Percentiles rank a stretch among this genome's conserved stretches.
These are phyloP conservation scores for Helogale parvula DNA, from an alignment of 2,113 vertebrate genomes.

Conservation along the genomic window DNA sequence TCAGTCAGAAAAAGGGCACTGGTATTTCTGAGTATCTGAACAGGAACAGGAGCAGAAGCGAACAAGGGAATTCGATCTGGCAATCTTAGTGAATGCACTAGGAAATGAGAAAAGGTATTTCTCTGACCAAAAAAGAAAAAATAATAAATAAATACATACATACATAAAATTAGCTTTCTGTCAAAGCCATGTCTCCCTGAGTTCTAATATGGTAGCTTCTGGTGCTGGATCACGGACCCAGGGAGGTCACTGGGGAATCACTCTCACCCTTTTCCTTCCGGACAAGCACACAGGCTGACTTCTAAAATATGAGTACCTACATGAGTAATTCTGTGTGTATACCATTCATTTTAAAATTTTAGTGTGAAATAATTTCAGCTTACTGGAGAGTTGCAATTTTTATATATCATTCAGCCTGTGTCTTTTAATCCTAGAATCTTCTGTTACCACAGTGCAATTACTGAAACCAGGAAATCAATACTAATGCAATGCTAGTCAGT, in stretches of 20 bases:
- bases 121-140: not conserved
- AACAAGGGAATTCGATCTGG: not conserved
- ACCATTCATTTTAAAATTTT: not conserved
- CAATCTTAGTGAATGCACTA: not conserved
- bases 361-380: not conserved
- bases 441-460: not conserved
- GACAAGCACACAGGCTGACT: not conserved
- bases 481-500: not conserved
- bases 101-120: not conserved
- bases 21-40: not conserved
- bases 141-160: not conserved
- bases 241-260: not conserved
- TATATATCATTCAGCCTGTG: not conserved
- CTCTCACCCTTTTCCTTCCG: not conserved
- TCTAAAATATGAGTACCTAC: not conserved
- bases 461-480: not conserved
- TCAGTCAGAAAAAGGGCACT: not conserved
- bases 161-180: not conserved
- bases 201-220: rapidly evolving
- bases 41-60: not conserved
- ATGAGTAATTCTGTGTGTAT: not conserved
- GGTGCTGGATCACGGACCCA: too few relatives aligned
- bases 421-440: not conserved
- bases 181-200: not conserved
- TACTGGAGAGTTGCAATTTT: not conserved